Percentiles rank a stretch among this genome's conserved stretches.
Conservation (phyloP, 2,888 invertebrate species). For the Ecdyonurus torrentis region DNA sequence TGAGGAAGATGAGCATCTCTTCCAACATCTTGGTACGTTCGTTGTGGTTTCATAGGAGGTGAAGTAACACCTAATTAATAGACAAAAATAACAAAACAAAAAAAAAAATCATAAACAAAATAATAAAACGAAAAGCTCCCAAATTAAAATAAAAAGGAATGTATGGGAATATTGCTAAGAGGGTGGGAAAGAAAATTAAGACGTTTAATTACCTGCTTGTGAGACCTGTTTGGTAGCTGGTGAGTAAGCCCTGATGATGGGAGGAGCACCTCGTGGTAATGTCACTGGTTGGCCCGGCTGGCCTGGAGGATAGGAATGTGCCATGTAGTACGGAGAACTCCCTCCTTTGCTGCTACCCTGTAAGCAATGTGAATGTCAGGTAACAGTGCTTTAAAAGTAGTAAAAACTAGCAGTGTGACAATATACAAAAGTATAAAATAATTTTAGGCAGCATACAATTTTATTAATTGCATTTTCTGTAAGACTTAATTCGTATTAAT, state of each 20-base stretch:
- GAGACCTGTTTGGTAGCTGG: slow-evolving; percentile 40
- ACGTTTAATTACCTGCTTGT: slow-evolving; percentile 27
- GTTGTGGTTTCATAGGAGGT: slow-evolving; percentile 39
- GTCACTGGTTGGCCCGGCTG: slow-evolving; percentile 33
- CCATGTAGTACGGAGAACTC: slow-evolving; percentile 45
- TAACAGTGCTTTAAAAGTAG: no score
- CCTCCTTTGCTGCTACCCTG: slow-evolving; percentile 29
- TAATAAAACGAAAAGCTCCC: neutral
- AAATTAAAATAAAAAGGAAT: neutral
- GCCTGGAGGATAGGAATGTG: slow-evolving; percentile 22
- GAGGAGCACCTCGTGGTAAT: slow-evolving; percentile 42
- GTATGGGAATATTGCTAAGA: neutral
- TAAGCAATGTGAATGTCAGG: neutral
- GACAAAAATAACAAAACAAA: slow-evolving; percentile 21
- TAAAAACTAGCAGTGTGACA: no score
- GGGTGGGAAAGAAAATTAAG: neutral
- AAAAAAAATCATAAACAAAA: neutral
- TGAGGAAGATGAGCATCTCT: neutral
- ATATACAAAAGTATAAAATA: no score
- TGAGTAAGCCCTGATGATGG: slow-evolving; percentile 48
- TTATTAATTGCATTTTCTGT: no score
- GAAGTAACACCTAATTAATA: slow-evolving; percentile 28
- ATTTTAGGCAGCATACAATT: no score
- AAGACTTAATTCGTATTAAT: no score
- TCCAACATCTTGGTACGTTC: slow-evolving; percentile 30